Base-by-base conservation (phyloP, 2,888 invertebrate genomes). In the Lepas anatifera region DNA sequence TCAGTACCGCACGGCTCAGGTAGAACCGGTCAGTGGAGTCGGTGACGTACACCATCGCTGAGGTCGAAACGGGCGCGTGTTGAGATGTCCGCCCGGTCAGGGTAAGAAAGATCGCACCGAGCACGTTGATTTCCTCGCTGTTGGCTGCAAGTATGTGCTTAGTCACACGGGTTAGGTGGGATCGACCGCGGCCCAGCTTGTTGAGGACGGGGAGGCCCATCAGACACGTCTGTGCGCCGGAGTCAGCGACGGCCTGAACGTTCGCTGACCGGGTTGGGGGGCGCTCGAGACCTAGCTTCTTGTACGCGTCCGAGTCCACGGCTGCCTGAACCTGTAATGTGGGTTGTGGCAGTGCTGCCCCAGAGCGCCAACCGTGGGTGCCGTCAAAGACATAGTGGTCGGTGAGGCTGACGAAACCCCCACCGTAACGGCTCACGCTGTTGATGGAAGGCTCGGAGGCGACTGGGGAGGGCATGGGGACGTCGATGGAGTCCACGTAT, bases 171-270 rank as follows among this genome's bases (percentile, higher is more conserved):
- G 68, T 68, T n/a, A 70, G 43, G 41, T 70, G 68, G n/a, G 27
- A n/a, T 32, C 29, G 41, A 29, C 32, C 41, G 46, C 68, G 46
- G 2, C 68, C 68, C 27, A 41, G n/a, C 39, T 63, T 63, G 29
- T 52, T 50, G 2, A 70, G 41, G 68, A 58, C 25, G 32, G 68
- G 13, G 46, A 68, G 43, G 22, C 58, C 64, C 68, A 70, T 68
- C 29, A 68, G 68, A 68, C 63, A 70, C 27, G 70, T 63, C 22
- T 70, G 70, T 4, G 70, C 41, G 25, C 68, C 70, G 4, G 68
- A 68, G 37, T 70, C 67, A 16, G 67, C 46, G 39, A 70, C 64
- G 67, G 70, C 52, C 11, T 32, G 32, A 37, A 70, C 41, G 37
- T 4, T 70, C 27, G 58, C 70, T 11, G 58, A 68, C 22, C 64